Base-by-base conservation (phyloP, 2,888 invertebrate genomes). In the Diadromus collaris region DNA sequence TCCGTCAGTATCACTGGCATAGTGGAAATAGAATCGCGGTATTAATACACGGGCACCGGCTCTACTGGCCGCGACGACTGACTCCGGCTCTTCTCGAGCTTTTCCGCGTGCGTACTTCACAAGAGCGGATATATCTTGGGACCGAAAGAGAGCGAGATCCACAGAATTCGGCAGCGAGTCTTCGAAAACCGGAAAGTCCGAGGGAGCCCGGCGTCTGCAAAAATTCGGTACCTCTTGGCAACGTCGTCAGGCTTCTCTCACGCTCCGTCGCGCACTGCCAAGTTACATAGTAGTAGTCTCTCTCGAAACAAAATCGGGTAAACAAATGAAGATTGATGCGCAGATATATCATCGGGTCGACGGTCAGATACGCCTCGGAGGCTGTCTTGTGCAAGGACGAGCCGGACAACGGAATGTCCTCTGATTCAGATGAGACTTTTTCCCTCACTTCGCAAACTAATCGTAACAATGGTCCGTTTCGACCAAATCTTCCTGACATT, bases 1-100 rank as follows among this genome's bases (percentile, higher is more conserved):
- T 88, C 81, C 84, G 82, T 83, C 83, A 83, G 80, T 83, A 86
- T 83, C 78, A 81, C 71, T 75, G 76, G 38, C 80, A 77, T 80
- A 76, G 76, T 78, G 72, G 80, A 85, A 85, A 85, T 86, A 85
- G 84, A 84, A 80, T 46, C 78, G 76, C 64, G 83, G 64, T 88
- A 88, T 88, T 88, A 88, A 88, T 87, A 86, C 80, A 77, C 75
- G 61, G 27, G 27, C 60, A 38, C 27, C 54, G 67, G 41, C 3
- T 19, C 19, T 54, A 21, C 54, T 73, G 69, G 61, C 69, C 13
- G 21, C 56, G 29, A 56, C 27, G 13, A 24, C 51, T 51, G 21
- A 10, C 48, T 24, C 24, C 54, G 24, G 9, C 24, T 54, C 27
- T 27, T 27, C 54, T 21, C 24, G 16, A 27, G 29, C 27, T n/a